Evolutionary conservation across 1,140 invertebrate genomes (phyloP), one percentile per base, ranked within the genome.

Genomic region (Euwallacea fornicatus): DNA sequence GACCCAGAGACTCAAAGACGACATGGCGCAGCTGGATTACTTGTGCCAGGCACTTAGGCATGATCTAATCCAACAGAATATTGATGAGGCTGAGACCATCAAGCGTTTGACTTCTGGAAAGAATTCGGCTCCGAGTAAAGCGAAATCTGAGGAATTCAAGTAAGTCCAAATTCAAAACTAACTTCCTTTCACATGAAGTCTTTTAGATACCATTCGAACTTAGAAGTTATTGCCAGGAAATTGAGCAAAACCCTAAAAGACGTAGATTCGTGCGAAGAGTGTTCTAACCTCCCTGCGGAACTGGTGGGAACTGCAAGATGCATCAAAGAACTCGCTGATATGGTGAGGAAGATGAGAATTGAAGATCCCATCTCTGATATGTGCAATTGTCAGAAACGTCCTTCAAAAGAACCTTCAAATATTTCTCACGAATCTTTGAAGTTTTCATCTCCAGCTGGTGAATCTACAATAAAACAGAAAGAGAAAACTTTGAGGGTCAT

Each of bases 31-130:
- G 7, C 60, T 78, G 16, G 67, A 75, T 13, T 66, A 70, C 11
- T 65, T 75, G 60, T 76, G 74, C 60, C 60, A 73, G 8, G 73
- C 79, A 59, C 66, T 80, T n/a, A 76, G 79, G 54, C 71, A 76
- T 7, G 78, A 80, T 69, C 72, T 80, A 50, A 74, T 79, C 7
- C 76, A 77, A 16, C 79, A 80, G 64, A 80, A 80, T 61, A 47
- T 80, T 7, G 76, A 75, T 47, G 79, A 80, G 71, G 76, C 78
- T 8, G 78, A 77, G 46, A 79, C 78, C 0, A 72, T 79, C 13
- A 76, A 74, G 55, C 41, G 73, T 54, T 16, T 79, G 4, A 72
- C 66, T 9, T 63, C 53, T n/a, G 50, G 74, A 61, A 72, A 59
- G 50, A 33, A 33, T 56, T 56, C 54, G 2, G 11, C 8, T 13